Conservation (phyloP, 2,113 vertebrate genomes). For the Forbesichthys papilliferus region DNA sequence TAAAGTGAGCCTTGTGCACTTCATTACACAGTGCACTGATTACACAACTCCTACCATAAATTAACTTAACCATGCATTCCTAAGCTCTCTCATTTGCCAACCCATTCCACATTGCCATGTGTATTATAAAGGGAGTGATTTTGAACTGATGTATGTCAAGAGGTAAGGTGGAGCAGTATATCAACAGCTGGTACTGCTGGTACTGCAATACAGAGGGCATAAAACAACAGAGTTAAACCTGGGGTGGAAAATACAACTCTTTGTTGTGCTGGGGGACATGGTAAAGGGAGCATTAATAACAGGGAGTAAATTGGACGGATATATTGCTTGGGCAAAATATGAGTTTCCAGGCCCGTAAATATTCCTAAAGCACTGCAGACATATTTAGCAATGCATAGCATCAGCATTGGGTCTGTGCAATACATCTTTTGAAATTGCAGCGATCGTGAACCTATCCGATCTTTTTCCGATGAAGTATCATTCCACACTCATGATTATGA, state of each 20-base stretch:
- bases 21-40: conserved; percentile 1
- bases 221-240: conserved; percentile 29
- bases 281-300: conserved; percentile 49
- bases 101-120: conserved; percentile 1
- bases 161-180: conserved; percentile 27
- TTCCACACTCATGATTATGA: neutral
- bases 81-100: conserved; percentile 20
- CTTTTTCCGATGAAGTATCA: conserved; percentile 11
- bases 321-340: conserved; percentile 39
- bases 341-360: conserved; percentile 52
- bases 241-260: conserved; percentile 48
- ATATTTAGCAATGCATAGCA: conserved; percentile 36
- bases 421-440: conserved; percentile 33
- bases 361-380: conserved; percentile 40
- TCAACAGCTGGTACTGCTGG: conserved; percentile 29
- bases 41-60: neutral
- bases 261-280: conserved; percentile 42
- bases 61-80: neutral
- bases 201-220: conserved; percentile 12
- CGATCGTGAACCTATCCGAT: conserved; percentile 23
- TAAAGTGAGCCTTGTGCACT: conserved; percentile 6
- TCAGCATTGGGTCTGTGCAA: conserved; percentile 20
- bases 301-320: conserved; percentile 54
- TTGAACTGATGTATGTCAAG: conserved; percentile 21
- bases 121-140: conserved; percentile 34